Evolutionary conservation across 92 coral and sea anemone species (phyloP).

Genomic region (Desmophyllum pertusum): DNA sequence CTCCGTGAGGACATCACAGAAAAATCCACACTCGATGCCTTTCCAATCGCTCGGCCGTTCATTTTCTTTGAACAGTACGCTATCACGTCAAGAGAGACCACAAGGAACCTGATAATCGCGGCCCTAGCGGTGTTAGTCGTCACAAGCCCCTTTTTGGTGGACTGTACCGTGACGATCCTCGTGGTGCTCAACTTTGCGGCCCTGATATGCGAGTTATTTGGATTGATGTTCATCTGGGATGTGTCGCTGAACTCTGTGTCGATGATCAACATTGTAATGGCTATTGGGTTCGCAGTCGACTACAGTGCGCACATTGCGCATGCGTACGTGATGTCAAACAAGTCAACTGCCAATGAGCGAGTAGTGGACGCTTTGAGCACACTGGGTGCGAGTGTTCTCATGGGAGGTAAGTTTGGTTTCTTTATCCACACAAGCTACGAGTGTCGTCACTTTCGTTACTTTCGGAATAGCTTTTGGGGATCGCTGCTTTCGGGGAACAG

Average conservation of each 20-base stretch:
- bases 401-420: slow-evolving; percentile 78
- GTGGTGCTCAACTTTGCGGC: slow-evolving; percentile 65
- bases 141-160: slow-evolving; percentile 61
- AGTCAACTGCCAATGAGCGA: slow-evolving; percentile 51
- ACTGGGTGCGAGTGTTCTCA: slow-evolving; percentile 66
- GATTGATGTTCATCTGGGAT: slow-evolving; percentile 73
- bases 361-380: slow-evolving; percentile 63
- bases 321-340: slow-evolving; percentile 49
- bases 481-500: too few species aligned
- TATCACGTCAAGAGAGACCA: slow-evolving; percentile 55
- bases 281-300: slow-evolving; percentile 53
- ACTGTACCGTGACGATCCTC: slow-evolving; percentile 45
- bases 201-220: slow-evolving; percentile 66
- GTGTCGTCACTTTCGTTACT: too few species aligned
- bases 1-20: slow-evolving; percentile 60
- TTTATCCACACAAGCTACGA: too few species aligned
- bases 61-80: slow-evolving; percentile 76
- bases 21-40: slow-evolving; percentile 53
- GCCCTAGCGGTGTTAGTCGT: slow-evolving; percentile 62
- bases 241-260: slow-evolving; percentile 67
- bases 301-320: slow-evolving; percentile 59
- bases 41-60: slow-evolving; percentile 51
- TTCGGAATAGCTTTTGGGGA: too few species aligned
- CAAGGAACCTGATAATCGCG: slow-evolving; percentile 62
- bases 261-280: slow-evolving; percentile 65